phyloP scores from a whole-genome alignment of 2,797 vertebrate genomes.

The Caiman crocodilus region DNA sequence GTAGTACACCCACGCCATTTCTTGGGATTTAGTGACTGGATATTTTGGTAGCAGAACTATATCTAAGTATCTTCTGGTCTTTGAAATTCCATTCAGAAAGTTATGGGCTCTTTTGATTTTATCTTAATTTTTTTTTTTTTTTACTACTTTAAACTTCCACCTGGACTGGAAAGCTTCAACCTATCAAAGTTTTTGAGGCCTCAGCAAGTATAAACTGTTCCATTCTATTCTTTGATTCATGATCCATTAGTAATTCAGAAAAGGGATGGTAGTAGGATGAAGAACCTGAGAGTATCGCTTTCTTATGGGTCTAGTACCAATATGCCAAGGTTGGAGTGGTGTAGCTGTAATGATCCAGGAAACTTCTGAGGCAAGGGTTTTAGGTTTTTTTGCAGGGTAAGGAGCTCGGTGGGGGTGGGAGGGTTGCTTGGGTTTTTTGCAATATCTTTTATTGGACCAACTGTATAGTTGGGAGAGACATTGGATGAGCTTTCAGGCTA shows the following conservation, averaged over 20 bases:
- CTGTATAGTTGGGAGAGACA: too few species aligned
- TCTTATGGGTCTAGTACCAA: too few species aligned
- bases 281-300: neutral
- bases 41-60: rapidly evolving
- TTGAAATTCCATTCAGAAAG: neutral
- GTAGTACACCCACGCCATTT: neutral
- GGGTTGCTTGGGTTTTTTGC: too few species aligned
- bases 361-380: too few species aligned
- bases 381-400: too few species aligned
- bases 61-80: rapidly evolving
- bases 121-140: neutral
- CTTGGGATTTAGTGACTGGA: neutral
- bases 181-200: neutral
- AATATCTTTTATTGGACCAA: too few species aligned
- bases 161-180: neutral
- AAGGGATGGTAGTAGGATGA: neutral
- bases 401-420: too few species aligned
- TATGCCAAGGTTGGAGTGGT: too few species aligned
- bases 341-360: too few species aligned
- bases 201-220: neutral
- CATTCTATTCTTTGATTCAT: neutral
- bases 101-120: neutral
- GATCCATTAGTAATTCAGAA: neutral
- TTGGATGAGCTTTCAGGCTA: too few species aligned
- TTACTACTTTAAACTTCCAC: neutral